Conservation (phyloP, 2,797 vertebrate species). For the Cirrhinus mrigala region DNA sequence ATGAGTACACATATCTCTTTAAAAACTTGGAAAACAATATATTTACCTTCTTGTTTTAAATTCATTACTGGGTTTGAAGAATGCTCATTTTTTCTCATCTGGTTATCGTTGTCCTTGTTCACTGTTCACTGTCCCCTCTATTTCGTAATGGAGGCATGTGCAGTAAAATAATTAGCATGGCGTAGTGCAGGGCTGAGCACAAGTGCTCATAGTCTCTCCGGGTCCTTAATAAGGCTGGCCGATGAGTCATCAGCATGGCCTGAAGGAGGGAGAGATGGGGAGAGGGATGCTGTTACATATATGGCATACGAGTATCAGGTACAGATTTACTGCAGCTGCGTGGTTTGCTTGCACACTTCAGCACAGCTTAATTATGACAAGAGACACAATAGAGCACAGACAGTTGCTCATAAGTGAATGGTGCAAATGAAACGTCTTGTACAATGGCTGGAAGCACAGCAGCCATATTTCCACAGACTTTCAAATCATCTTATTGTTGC, state of each 20-base stretch:
- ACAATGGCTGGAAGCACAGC: slow-evolving; percentile 16
- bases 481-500: slow-evolving; percentile 13
- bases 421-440: slow-evolving; percentile 9
- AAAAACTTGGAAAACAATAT: slow-evolving; percentile 50
- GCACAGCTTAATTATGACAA: slow-evolving; percentile 31
- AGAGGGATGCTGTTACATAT: slow-evolving; percentile 12
- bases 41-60: slow-evolving; percentile 60
- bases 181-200: slow-evolving; percentile 69
- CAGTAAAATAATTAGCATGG: slow-evolving; percentile 75
- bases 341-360: not conserved
- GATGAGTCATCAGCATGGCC: slow-evolving; percentile 81
- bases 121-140: slow-evolving; percentile 35
- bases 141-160: slow-evolving; percentile 78
- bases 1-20: not conserved
- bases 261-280: slow-evolving; percentile 63
- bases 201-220: slow-evolving; percentile 71
- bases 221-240: slow-evolving; percentile 77
- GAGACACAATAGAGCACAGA: not conserved
- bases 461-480: slow-evolving; percentile 11
- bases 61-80: slow-evolving; percentile 62
- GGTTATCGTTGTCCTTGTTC: not conserved
- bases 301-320: slow-evolving; percentile 27
- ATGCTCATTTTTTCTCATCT: slow-evolving; percentile 46
- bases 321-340: slow-evolving; percentile 20
- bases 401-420: slow-evolving; percentile 13